These are phyloP conservation scores for Spizaetus ornatus DNA, from an alignment of 2,113 vertebrate genomes.

Conservation along the genomic window DNA sequence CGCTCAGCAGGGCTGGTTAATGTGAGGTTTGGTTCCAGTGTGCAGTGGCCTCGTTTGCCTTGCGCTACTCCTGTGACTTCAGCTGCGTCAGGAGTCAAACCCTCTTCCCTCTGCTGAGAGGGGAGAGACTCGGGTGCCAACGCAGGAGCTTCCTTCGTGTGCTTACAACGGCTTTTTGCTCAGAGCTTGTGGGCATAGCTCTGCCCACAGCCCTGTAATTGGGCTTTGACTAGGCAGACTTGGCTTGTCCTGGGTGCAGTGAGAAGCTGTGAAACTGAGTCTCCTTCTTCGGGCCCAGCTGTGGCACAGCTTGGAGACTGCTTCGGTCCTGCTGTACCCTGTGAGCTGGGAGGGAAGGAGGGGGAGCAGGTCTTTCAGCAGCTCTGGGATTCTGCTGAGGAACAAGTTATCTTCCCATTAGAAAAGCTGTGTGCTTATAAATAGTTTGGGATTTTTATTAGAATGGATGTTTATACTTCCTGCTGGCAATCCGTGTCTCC, in stretches of 20 bases:
- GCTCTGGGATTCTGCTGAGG: neutral
- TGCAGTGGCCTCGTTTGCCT: neutral
- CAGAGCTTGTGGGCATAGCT: neutral
- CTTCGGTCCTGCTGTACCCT: neutral
- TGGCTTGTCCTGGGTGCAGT: neutral
- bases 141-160: neutral
- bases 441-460: neutral
- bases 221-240: neutral
- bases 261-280: neutral
- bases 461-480: neutral
- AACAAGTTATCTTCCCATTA: neutral
- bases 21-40: neutral
- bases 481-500: neutral
- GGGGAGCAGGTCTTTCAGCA: neutral
- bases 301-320: neutral
- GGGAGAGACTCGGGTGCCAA: rapidly evolving
- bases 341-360: neutral
- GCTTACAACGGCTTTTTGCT: neutral
- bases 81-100: neutral
- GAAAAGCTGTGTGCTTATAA: neutral
- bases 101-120: neutral
- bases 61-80: neutral
- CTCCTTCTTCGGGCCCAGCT: neutral
- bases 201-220: constrained; percentile 12
- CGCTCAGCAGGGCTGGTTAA: rapidly evolving